Evolutionary conservation across 2,113 vertebrate genomes (phyloP).

Genomic region (Crotalus helleri): DNA sequence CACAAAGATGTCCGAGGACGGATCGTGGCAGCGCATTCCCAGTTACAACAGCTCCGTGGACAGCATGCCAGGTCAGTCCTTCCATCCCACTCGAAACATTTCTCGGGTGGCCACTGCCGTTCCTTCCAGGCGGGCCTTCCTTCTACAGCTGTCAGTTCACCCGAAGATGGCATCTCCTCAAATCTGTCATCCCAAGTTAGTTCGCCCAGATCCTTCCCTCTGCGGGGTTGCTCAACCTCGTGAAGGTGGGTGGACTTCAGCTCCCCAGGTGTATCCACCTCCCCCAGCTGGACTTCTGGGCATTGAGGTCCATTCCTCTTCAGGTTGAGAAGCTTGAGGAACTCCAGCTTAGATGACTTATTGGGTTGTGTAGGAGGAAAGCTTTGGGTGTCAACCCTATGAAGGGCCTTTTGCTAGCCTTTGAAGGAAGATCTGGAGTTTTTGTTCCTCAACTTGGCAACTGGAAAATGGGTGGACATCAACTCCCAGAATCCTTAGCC

Average conservation of each 20-base stretch:
- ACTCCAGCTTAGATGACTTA: accelerated
- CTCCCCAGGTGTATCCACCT: too few species aligned
- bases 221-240: too few species aligned
- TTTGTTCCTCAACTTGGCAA: too few species aligned
- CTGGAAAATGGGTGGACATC: background rate
- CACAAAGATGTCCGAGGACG: constrained; percentile 64
- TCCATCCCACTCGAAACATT: background rate
- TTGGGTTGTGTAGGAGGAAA: background rate
- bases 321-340: background rate
- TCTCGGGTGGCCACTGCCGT: too few species aligned
- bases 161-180: too few species aligned
- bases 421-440: background rate
- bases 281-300: too few species aligned
- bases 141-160: too few species aligned
- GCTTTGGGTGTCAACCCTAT: accelerated
- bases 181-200: background rate
- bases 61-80: constrained; percentile 62
- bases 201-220: too few species aligned
- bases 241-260: too few species aligned
- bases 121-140: background rate
- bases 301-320: too few species aligned
- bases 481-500: background rate
- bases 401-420: too few species aligned
- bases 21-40: constrained; percentile 73
- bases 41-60: constrained; percentile 75